Evolutionary conservation across 1,140 invertebrate species (phyloP).

Genomic region (Frieseomelitta varia): DNA sequence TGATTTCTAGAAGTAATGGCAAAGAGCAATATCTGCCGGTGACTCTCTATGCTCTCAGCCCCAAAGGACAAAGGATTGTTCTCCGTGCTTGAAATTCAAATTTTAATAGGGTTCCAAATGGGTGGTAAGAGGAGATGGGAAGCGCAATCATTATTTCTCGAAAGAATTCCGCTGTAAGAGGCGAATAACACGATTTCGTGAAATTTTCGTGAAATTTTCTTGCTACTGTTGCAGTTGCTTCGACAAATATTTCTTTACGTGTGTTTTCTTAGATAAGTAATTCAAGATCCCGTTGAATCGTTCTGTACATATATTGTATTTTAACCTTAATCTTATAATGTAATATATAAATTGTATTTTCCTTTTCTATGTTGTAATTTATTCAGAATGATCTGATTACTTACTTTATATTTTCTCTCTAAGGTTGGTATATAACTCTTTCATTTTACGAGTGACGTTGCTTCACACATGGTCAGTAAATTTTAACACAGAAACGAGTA

Average conservation of each 20-base stretch:
- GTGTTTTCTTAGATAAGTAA: background rate
- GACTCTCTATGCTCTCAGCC: slow-evolving; percentile 9
- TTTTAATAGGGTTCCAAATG: slow-evolving; percentile 27
- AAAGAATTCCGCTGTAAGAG: slow-evolving; percentile 2
- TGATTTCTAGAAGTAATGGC: slow-evolving; percentile 35
- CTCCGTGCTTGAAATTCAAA: slow-evolving; percentile 42
- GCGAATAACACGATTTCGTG: slow-evolving; percentile 1
- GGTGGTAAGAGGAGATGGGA: background rate
- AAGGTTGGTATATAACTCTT: background rate
- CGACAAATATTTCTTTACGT: background rate
- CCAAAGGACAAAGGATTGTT: slow-evolving; percentile 12
- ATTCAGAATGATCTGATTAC: background rate
- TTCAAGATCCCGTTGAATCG: background rate
- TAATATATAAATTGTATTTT: too few species aligned
- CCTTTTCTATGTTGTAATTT: background rate
- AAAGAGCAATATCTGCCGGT: slow-evolving; percentile 8
- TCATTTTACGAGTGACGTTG: too few species aligned
- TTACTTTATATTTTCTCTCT: background rate
- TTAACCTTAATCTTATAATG: background rate
- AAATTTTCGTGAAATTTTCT: slow-evolving; percentile 17
- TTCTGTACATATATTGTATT: background rate
- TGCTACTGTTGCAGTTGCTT: background rate
- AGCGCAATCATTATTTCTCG: slow-evolving; percentile 14
- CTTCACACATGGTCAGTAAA: background rate
- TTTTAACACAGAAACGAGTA: background rate